These are phyloP conservation scores for Acanthosepion esculentum DNA, from an alignment of 2,888 invertebrate species.

Conservation along the genomic window DNA sequence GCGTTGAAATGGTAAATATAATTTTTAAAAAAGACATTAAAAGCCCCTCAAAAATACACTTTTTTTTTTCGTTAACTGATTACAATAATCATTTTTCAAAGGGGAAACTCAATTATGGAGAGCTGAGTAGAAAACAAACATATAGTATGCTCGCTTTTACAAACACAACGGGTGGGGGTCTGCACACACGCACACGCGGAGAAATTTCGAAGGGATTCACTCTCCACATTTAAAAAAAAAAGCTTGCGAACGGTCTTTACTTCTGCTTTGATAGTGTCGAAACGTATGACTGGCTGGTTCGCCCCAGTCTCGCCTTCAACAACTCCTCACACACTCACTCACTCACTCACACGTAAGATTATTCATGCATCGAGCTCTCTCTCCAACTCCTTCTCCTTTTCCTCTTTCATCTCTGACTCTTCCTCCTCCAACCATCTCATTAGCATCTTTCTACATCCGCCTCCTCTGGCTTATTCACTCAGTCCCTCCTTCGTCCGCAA, in stretches of 20 bases:
- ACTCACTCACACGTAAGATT: neutral
- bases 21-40: no score
- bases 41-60: neutral
- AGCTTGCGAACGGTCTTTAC: neutral
- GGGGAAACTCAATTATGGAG: neutral
- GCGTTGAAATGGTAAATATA: neutral
- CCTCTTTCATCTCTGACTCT: neutral
- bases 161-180: neutral
- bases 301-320: slow-evolving; percentile 14
- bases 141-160: no score
- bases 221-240: neutral
- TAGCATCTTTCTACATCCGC: neutral
- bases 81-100: no score
- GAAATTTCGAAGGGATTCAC: neutral
- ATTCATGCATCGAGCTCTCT: neutral
- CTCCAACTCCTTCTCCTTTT: neutral
- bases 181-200: neutral
- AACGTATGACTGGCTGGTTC: slow-evolving; percentile 46
- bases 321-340: neutral
- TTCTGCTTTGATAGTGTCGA: neutral
- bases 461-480: neutral
- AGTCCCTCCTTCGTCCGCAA: neutral
- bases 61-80: neutral
- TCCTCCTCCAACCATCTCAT: neutral
- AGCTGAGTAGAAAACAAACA: neutral